Evolutionary conservation across 92 coral and sea anemone genomes (phyloP), one percentile per base, ranked within the genome.

Genomic region (Phenganax marumi): DNA sequence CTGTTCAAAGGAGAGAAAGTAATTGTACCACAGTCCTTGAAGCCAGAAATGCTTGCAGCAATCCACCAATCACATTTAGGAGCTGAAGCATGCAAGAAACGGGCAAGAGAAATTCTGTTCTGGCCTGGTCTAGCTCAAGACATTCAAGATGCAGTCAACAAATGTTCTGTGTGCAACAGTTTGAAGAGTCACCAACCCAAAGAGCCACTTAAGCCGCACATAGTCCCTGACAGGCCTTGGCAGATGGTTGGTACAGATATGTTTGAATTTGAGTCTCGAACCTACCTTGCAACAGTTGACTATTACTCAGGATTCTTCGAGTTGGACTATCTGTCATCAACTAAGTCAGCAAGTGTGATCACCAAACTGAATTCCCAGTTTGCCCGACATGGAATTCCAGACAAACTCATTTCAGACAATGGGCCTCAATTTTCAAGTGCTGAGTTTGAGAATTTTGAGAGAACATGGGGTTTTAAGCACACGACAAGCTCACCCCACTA

Each of bases 41-140:
- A 23, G 21, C 21, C 65, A 13, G 65, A 58, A 8, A 58, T 58
- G 65, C 23, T n/a, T 18, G 21, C 17, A 58, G 65, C 65, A 13
- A 13, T 88, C 50, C 86, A 88, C 63, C 46, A 68, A 12, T 52
- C 86, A 68, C 88, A 84, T 50, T 77, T 84, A 16, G 88, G 88
- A 76, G 50, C 80, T 23, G 85, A 80, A 81, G 88, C 83, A 1
- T 84, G 85, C 50, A 39, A 79, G 14, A 25, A 78, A 76, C 69
- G 91, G 79, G 88, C 88, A 22, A 70, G 86, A 2, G 86, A 88
- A 85, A 86, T 75, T 68, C 84, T 85, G 55, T 85, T 74, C 65
- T 88, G 86, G 85, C 88, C 88, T 50, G 47, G 60, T 3, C 73
- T 64, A 81, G 85, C 54, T 51, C 54, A 21, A 76, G 83, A 88